A percentile compares a stretch with the other conserved stretches of the same genome.
phyloP scores from a whole-genome alignment of 1,140 invertebrate genomes.

The Oscheius sp. region DNA sequence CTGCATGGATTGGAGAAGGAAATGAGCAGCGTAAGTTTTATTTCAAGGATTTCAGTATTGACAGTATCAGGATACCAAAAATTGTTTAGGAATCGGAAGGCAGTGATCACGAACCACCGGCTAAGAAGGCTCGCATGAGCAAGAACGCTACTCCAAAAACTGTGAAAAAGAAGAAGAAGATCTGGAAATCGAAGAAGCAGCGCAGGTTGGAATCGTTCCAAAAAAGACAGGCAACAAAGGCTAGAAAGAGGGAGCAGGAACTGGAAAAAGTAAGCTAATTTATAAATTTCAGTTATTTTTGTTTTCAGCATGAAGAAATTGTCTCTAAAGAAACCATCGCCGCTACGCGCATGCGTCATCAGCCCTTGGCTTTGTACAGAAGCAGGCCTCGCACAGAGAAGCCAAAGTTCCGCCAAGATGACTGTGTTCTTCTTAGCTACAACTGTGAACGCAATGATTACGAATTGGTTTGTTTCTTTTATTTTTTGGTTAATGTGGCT shows the following conservation, averaged over 20 bases:
- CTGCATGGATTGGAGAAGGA: no score
- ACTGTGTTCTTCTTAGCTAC: not conserved
- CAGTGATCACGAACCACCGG: no score
- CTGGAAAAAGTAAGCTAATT: not conserved
- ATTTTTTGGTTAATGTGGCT: not conserved
- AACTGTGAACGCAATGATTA: not conserved
- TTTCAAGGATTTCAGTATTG: no score
- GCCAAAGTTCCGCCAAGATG: not conserved
- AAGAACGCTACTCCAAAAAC: no score
- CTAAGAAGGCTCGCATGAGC: no score
- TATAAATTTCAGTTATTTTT: not conserved
- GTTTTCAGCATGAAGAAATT: not conserved
- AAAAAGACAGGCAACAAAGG: not conserved
- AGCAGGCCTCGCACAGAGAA: not conserved
- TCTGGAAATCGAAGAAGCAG: not conserved
- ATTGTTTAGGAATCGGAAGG: no score
- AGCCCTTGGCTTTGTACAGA: not conserved
- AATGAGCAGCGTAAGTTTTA: no score
- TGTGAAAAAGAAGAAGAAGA: not conserved
- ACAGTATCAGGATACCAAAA: no score
- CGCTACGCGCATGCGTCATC: no score
- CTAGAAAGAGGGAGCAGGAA: not conserved
- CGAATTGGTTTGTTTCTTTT: not conserved
- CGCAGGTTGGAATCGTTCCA: not conserved
- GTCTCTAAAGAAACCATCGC: not conserved